A percentile compares a stretch with the other conserved stretches of the same genome.
These are phyloP conservation scores for Portunus trituberculatus DNA, from an alignment of 1,140 invertebrate species.

Conservation along the genomic window DNA sequence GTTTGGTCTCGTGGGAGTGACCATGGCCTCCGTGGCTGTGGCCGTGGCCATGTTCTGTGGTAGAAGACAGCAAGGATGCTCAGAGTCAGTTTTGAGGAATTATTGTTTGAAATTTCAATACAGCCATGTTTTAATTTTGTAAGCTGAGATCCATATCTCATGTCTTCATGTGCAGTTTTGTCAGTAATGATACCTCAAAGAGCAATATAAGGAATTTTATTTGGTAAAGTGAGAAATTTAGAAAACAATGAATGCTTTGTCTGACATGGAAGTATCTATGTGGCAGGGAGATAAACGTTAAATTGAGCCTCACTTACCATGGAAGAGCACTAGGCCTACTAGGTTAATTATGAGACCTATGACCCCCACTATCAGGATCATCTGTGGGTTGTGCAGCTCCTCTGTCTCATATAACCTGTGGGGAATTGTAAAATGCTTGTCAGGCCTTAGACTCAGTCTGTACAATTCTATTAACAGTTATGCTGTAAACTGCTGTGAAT, in stretches of 20 bases:
- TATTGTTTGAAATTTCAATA: too few relatives aligned
- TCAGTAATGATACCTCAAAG: too few relatives aligned
- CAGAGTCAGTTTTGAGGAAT: neutral
- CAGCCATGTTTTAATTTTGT: too few relatives aligned
- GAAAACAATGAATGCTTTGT: too few relatives aligned
- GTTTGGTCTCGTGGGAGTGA: conserved; percentile 65
- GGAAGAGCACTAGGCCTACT: conserved; percentile 90
- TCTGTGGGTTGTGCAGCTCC: conserved; percentile 88
- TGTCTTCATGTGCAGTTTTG: too few relatives aligned
- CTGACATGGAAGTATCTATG: too few relatives aligned
- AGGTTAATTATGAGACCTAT: conserved; percentile 91
- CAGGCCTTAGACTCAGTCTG: too few relatives aligned
- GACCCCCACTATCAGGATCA: conserved; percentile 89
- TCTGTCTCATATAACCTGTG: conserved; percentile 89
- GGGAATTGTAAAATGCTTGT: neutral
- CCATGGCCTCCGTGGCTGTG: conserved; percentile 59
- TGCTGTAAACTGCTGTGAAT: too few relatives aligned
- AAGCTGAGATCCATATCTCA: too few relatives aligned
- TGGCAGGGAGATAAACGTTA: neutral
- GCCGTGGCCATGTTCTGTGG: conserved; percentile 82
- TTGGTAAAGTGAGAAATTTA: too few relatives aligned
- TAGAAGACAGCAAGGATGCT: conserved; percentile 79
- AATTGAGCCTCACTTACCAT: conserved; percentile 84
- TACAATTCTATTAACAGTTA: too few relatives aligned
- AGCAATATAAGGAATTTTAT: too few relatives aligned